Percentiles rank a stretch among this genome's conserved stretches.
Conservation (phyloP, 2,888 invertebrate species). For the Lasioglossum malachurum region DNA sequence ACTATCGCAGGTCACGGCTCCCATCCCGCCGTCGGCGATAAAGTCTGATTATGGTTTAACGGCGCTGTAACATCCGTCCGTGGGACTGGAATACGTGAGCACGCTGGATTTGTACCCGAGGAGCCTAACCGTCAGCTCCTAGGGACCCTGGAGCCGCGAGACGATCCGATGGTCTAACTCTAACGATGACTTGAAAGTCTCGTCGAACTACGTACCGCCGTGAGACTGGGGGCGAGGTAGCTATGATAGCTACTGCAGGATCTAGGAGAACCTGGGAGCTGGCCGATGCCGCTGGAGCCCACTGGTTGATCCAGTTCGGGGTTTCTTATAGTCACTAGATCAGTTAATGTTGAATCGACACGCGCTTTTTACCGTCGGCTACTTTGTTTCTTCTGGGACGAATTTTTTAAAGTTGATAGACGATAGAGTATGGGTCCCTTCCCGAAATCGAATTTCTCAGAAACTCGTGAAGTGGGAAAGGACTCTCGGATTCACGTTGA, state of each 20-base stretch:
- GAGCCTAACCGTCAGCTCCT: conserved; percentile 1
- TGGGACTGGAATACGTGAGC: conserved; percentile 1
- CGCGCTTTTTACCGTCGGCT: no score
- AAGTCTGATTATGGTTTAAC: conserved; percentile 96
- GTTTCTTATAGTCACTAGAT: no score
- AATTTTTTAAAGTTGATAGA: no score
- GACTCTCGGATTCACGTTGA: background rate
- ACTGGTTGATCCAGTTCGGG: background rate
- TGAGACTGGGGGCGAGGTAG: background rate
- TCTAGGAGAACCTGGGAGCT: background rate
- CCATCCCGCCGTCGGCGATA: conserved; percentile 86
- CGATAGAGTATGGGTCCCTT: background rate
- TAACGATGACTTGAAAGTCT: background rate
- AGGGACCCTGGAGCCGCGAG: background rate
- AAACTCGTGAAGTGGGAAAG: background rate
- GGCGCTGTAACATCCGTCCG: conserved; percentile 87
- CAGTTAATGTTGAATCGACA: no score
- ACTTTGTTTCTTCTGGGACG: no score
- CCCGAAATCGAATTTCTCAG: background rate
- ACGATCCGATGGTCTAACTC: background rate
- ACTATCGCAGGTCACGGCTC: conserved; percentile 71
- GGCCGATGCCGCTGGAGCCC: background rate
- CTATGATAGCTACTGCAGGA: background rate
- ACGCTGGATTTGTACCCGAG: background rate
- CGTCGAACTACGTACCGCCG: background rate